phyloP scores from a whole-genome alignment of 2,113 vertebrate species.

The Sitta europaea region DNA sequence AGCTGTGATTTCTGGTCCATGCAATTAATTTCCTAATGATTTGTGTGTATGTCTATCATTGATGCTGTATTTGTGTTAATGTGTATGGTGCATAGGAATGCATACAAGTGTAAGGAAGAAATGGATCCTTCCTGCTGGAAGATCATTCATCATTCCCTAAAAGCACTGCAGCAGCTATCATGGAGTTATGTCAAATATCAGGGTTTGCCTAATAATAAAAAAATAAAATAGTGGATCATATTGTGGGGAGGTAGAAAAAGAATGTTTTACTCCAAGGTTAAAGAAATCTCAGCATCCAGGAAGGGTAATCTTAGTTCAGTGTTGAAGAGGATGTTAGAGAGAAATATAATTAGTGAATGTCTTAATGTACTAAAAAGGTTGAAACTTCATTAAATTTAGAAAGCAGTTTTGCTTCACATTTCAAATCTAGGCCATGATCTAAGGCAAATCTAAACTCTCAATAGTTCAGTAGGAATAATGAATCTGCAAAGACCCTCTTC shows the following conservation, averaged over 20 bases:
- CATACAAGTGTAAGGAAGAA: rapidly evolving
- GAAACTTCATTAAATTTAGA: background rate
- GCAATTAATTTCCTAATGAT: background rate
- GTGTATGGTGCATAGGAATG: background rate
- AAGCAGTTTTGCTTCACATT: background rate
- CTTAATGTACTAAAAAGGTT: background rate
- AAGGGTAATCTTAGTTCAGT: background rate
- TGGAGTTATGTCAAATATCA: background rate
- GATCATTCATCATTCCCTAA: background rate
- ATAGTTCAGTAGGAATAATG: background rate
- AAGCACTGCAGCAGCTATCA: background rate
- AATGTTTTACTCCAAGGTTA: background rate
- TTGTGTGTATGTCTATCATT: background rate
- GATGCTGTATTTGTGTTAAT: background rate
- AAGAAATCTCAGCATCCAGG: background rate
- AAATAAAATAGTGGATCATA: background rate
- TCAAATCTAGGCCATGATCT: background rate
- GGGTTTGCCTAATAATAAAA: background rate
- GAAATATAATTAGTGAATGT: background rate
- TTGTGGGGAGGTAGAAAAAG: background rate
- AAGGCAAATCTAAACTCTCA: background rate
- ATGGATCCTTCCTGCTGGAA: background rate
- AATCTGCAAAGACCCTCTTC: background rate
- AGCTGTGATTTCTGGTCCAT: background rate
- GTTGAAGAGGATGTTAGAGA: background rate